Percentiles rank a stretch among this genome's conserved stretches.
Conservation (phyloP, 2,113 vertebrate genomes). For the Cairina moschata region DNA sequence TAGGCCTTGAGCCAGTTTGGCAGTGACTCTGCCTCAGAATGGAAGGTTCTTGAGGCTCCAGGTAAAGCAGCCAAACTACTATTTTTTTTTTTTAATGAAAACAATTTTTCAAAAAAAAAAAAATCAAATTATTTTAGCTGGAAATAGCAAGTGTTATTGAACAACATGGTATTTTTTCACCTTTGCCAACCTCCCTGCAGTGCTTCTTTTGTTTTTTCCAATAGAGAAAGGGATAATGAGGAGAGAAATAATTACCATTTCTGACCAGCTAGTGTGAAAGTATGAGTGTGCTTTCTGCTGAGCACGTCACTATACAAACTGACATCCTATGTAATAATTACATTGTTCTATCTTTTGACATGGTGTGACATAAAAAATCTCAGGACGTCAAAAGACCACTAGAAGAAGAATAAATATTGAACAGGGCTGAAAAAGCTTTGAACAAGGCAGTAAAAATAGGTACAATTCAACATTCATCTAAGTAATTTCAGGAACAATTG, state of each 20-base stretch:
- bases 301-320: background rate
- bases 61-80: background rate
- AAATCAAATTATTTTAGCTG: background rate
- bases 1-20: background rate
- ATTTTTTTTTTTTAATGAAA: background rate
- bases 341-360: background rate
- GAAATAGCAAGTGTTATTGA: background rate
- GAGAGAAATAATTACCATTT: background rate
- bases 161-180: background rate
- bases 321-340: background rate
- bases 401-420: slow-evolving; percentile 25
- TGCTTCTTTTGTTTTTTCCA: background rate
- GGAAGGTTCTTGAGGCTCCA: background rate
- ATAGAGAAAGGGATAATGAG: background rate
- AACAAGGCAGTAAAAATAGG: slow-evolving; percentile 11
- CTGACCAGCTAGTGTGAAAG: background rate
- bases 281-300: background rate
- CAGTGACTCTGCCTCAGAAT: background rate
- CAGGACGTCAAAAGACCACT: background rate
- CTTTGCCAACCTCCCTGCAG: background rate
- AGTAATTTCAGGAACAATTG: slow-evolving; percentile 32
- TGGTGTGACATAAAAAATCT: background rate
- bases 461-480: slow-evolving; percentile 28
- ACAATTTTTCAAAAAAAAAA: background rate
- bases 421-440: background rate